Base-by-base conservation (phyloP, 2,888 invertebrate species). In the Cyclophora punctaria region DNA sequence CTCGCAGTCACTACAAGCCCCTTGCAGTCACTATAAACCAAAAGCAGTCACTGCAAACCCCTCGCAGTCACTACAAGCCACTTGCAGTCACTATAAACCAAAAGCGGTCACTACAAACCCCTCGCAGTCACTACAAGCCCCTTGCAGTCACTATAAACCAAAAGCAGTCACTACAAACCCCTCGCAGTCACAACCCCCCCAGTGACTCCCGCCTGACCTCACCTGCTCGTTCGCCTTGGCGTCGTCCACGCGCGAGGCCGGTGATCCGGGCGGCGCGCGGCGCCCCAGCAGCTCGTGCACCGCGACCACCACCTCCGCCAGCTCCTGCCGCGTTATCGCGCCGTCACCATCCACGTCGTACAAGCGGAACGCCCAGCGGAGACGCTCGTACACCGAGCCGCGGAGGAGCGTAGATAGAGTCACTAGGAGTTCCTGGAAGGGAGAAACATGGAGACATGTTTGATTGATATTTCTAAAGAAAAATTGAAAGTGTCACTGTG, bases 271-370 rank as follows among this genome's bases (percentile, higher is more conserved):
- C 47, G 94, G 94, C 37, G 94, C 91, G 54, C 93, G 88, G 43
- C 94, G 83, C 0, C 96, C 96, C 90, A 96, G 93, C 74, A 98
- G 91, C 80, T 98, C 98, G 78, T 98, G 98, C 7, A 98, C 95
- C 3, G 98, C 96, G n/a, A 83, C 78, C 56, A 87, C 87, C 46
- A 85, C 96, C 83, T 98, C 74, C 3, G 94, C 92, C 66, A 98
- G 90, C 84, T 98, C 98, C 94, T 63, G 94, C 90, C 96, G 92
- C 48, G 97, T 97, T 74, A 98, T 98, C 72, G 96, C 96, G 0
- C 98, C 98, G 77, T 98, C 98, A 0, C 96, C 97, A 73, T 98
- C 98, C 58, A 98, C 93, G 83, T 98, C 98, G 83, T 98, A 99
- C 51, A 99, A 88, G 65, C 96, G 94, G 89, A 99, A 99, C 7